These are phyloP conservation scores for Sebastes diploproa DNA, from an alignment of 2,797 vertebrate species.

Conservation along the genomic window DNA sequence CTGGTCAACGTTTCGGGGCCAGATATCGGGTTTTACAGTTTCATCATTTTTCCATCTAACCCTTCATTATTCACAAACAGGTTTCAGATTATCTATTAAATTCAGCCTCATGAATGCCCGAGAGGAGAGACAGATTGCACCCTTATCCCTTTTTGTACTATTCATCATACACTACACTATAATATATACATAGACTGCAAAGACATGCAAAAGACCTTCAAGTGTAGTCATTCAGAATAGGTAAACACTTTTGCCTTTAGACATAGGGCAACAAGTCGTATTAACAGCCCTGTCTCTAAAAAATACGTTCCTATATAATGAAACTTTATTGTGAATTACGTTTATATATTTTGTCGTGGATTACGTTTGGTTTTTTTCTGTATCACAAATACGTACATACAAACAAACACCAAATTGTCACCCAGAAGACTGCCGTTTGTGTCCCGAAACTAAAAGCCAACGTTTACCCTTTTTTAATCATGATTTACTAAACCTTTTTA, in stretches of 20 bases:
- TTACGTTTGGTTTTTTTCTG: too few relatives aligned
- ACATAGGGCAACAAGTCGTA: not conserved
- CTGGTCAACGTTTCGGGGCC: not conserved
- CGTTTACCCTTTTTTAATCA: too few relatives aligned
- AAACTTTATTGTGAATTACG: too few relatives aligned
- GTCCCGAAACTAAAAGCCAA: too few relatives aligned
- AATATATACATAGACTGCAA: not conserved
- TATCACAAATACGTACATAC: too few relatives aligned
- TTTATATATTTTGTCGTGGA: too few relatives aligned
- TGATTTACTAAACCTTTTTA: too few relatives aligned
- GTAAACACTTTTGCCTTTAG: not conserved
- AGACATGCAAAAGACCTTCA: not conserved
- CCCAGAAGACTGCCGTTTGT: too few relatives aligned
- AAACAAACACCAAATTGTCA: too few relatives aligned
- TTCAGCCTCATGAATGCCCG: not conserved
- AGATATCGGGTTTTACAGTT: not conserved
- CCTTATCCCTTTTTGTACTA: not conserved
- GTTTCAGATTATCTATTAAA: constrained; percentile 7
- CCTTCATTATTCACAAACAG: not conserved
- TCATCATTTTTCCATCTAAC: not conserved
- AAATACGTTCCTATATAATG: too few relatives aligned
- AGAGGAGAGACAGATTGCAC: not conserved
- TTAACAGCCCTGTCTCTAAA: too few relatives aligned
- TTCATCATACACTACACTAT: not conserved
- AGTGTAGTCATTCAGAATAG: not conserved